Base-by-base conservation (phyloP, 2,113 vertebrate genomes). In the Podiceps cristatus region DNA sequence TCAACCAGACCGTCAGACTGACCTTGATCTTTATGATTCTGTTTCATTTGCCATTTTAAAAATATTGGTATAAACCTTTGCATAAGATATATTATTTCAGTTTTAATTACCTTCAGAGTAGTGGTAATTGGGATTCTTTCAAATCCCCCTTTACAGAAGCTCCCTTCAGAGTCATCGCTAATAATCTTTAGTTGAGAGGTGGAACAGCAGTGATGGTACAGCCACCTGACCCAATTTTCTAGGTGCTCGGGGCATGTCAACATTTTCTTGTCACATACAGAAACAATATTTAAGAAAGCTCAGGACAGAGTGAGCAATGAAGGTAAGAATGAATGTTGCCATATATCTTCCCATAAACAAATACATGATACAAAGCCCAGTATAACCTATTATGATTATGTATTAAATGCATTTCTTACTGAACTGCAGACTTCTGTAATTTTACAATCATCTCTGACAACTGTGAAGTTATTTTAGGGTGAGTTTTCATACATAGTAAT, bases 401-500 rank as follows among this genome's bases (percentile, higher is more conserved):
- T 71, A 11, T 60, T 56, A 29, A 86, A 75, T 79, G 67, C 8
- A 45, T 44, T 79, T 95, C 44, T 86, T 90, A n/a, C 53, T 94
- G 86, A 71, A 37, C 85, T 35, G 1, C 60, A 56, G 37, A 35
- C 45, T 86, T 97, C 45, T 27, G 91, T 86, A 67, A 59, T 96
- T 96, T 95, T 93, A 69, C 28, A 11, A 5, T 90, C 77, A 88
- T 80, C 69, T 97, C 58, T 96, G 59, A 83, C 22, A 95, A 88
- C 64, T 71, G 35, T 73, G 60, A 95, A 86, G 35, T 84, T 88
- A 55, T 88, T 96, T 92, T 86, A 50, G 73, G 69, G 8, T 84
- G 71, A 73, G 56, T 96, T 97, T 92, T 95, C 59, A 42, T 88
- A n/a, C 84, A 42, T 40, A 63, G 56, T 96, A 96, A 96, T 93